These are phyloP conservation scores for Myanophis thanlyinensis DNA, from an alignment of 2,113 vertebrate genomes.

Conservation along the genomic window DNA sequence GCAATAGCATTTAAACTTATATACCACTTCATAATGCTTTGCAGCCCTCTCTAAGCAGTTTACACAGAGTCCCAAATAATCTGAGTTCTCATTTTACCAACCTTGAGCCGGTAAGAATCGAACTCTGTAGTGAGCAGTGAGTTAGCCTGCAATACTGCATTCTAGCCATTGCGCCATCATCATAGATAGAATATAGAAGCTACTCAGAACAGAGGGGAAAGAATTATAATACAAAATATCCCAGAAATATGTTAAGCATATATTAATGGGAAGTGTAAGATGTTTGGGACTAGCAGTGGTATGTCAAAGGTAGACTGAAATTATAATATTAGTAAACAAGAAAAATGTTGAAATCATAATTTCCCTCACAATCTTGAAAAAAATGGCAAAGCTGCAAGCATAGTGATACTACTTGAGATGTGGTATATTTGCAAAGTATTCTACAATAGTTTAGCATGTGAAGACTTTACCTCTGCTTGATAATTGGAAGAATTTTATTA, in stretches of 20 bases:
- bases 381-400: not conserved
- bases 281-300: not conserved
- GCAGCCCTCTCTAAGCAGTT: not conserved
- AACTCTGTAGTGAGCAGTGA: not conserved
- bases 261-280: not conserved
- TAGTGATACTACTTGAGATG: not conserved
- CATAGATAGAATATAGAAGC: not conserved
- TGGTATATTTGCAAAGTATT: not conserved
- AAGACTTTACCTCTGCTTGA: not conserved
- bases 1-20: not conserved
- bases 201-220: not conserved
- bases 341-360: not conserved
- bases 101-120: not conserved
- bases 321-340: not conserved
- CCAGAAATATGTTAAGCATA: not conserved
- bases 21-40: not conserved
- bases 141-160: not conserved
- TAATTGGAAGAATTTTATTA: not conserved
- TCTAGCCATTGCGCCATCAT: not conserved
- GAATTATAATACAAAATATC: not conserved
- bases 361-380: not conserved
- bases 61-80: not conserved
- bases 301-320: not conserved
- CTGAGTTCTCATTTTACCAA: not conserved
- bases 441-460: not conserved